Evolutionary conservation across 2,888 invertebrate genomes (phyloP), one percentile per base, ranked within the genome.

Genomic region (Ecliptopera silaceata): DNA sequence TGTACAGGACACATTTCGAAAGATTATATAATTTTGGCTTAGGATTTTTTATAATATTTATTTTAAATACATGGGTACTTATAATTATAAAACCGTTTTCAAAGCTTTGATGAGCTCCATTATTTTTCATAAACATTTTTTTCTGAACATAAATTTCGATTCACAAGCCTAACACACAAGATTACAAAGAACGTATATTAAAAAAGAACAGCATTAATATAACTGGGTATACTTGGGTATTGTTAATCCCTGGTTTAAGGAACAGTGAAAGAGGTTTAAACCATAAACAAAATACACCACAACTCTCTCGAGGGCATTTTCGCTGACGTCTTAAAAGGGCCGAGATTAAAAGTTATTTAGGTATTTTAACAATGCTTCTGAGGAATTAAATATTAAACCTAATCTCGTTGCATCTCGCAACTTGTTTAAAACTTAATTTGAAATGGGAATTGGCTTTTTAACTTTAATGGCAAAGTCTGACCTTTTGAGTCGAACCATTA

Each of bases 261-360:
- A 52, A 52, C 62, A 61, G 52, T 64, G 62, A 68, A 69, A 69
- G 71, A 74, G 72, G 71, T 68, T 69, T 68, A 66, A 55, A 69
- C 68, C 67, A 71, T 77, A 72, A 74, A 74, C 70, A 73, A 71
- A 72, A 72, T 71, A 68, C 56, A 62, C 64, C 62, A 65, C 59
- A 57, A 60, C 64, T 58, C 66, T 66, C 72, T 65, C 69, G 34
- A 50, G 61, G 65, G 66, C 71, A 72, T 70, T 75, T 68, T 69
- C 13, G 61, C 69, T 69, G 72, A 71, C 66, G 67, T 68, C 66
- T 71, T 68, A 67, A 73, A 74, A 67, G 66, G 67, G 69, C 63
- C 54, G 65, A 74, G 72, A 72, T 73, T 69, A 70, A 67, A 69
- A 68, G 68, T 63, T 62, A 67, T 71, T 72, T 66, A 67, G 65